phyloP scores from a whole-genome alignment of 2,888 invertebrate genomes.

The Stenotaenia linearis region DNA sequence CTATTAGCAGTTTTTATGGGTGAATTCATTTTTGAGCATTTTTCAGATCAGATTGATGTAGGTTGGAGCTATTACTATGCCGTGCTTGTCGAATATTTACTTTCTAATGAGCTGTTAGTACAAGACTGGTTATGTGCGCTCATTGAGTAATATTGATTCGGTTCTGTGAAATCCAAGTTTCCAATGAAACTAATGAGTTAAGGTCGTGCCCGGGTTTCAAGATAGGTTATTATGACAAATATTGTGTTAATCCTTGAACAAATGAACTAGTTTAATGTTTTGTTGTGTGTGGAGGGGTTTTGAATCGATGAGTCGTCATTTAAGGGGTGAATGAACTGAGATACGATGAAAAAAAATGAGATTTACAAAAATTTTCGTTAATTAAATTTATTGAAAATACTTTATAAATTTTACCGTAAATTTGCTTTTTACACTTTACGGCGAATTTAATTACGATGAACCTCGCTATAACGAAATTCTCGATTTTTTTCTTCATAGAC shows the following conservation, averaged over 20 bases:
- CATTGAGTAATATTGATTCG: background rate
- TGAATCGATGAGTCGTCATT: background rate
- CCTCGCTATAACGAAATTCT: too few relatives aligned
- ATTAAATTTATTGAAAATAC: too few relatives aligned
- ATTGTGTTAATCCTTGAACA: constrained; percentile 1
- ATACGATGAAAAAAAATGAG: too few relatives aligned
- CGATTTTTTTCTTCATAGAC: too few relatives aligned
- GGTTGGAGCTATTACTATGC: background rate
- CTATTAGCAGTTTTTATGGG: background rate
- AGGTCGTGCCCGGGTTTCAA: background rate
- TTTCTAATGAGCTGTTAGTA: background rate
- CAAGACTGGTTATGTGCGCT: background rate
- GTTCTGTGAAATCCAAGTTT: background rate
- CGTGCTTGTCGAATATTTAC: constrained; percentile 2
- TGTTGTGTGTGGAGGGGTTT: background rate
- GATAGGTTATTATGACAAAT: constrained; percentile 5
- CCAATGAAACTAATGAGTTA: constrained; percentile 15
- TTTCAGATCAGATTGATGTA: background rate
- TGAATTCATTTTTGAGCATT: background rate
- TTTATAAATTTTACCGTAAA: too few relatives aligned
- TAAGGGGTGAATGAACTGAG: background rate
- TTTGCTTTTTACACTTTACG: too few relatives aligned
- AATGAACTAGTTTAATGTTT: background rate
- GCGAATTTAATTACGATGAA: too few relatives aligned
- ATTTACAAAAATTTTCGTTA: too few relatives aligned